Evolutionary conservation across 2,113 vertebrate species (phyloP), one percentile per base, ranked within the genome.

Genomic region (Strix uralensis): DNA sequence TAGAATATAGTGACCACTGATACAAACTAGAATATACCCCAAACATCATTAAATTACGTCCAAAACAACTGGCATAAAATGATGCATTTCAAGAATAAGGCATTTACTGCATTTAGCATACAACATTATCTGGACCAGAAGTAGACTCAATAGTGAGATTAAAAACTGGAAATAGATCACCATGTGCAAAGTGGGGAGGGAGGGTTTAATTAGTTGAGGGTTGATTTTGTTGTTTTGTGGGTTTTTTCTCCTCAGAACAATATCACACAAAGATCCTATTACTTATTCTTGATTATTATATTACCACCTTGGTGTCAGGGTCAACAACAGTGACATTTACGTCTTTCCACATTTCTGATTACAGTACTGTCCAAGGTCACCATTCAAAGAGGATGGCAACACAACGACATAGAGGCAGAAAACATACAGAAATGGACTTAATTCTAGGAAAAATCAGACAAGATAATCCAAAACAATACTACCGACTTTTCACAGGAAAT

Each of bases 181-280:
- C 0, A 1, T 0, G 1, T 17, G 25, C 36, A 29, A 61, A 38
- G 10, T 3, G 1, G 8, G 19, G 22, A 58, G 10, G 3, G 9
- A 55, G 32, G 12, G 10, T 75, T 77, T 47, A 58, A 2, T 11
- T 34, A 34, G 3, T 1, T 47, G 54, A 82, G 13, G 19, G 22
- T 40, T 51, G 10, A 7, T 21, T 86, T 59, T 88, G 30, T 8
- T 38, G 34, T 11, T 74, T 58, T 51, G 19, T 30, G 40, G n/a
- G 29, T 8, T 40, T 15, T 46, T 34, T 2, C 47, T 82, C 27
- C 14, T 86, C 63, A 78, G 42, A 44, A 30, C 18, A n/a, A 17
- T 20, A 3, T 8, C 49, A 70, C 12, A 57, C 23, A 42, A 74
- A 84, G 47, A 69, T 59, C 13, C 3, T 17, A 26, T 10, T 25